These are phyloP conservation scores for Zaprionus nigranus DNA, from an alignment of 1,140 invertebrate genomes.

Conservation along the genomic window DNA sequence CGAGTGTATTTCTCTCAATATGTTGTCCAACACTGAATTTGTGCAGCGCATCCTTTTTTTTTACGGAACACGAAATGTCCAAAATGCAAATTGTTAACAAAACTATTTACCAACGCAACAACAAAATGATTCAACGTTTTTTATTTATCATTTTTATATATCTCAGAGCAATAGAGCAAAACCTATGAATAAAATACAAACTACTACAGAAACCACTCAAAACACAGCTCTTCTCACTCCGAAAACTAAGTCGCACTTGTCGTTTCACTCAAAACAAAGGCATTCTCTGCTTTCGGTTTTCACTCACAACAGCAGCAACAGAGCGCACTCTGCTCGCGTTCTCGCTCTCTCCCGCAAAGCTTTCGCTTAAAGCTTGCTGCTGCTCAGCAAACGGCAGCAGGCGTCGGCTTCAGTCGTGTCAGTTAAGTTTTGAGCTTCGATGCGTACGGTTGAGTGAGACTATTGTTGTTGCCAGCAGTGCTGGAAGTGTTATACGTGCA, in stretches of 20 bases:
- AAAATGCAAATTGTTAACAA: constrained; percentile 46
- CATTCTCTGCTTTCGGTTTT: no score
- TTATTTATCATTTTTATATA: constrained; percentile 29
- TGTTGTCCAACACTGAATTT: constrained; percentile 11
- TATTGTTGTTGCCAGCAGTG: constrained; percentile 29
- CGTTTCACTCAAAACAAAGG: background rate
- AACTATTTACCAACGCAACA: background rate
- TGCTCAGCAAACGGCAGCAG: background rate
- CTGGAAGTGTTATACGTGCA: constrained; percentile 5
- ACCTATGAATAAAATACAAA: constrained; percentile 80
- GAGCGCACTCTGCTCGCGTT: background rate
- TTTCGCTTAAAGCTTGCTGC: background rate
- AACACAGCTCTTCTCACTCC: background rate
- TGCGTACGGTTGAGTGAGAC: constrained; percentile 66
- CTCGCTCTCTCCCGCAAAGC: background rate
- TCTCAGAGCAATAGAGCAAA: constrained; percentile 60
- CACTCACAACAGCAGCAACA: background rate
- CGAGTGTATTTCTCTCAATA: background rate
- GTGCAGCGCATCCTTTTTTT: constrained; percentile 22
- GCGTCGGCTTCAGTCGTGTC: constrained; percentile 2
- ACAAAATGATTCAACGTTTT: constrained; percentile 14
- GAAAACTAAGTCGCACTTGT: background rate
- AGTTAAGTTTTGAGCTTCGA: constrained; percentile 77
- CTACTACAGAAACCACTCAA: constrained; percentile 55
- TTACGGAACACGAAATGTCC: constrained; percentile 21